A percentile compares a stretch with the other conserved stretches of the same genome.
phyloP scores from a whole-genome alignment of 1,140 invertebrate species.

The Lycorma delicatula region DNA sequence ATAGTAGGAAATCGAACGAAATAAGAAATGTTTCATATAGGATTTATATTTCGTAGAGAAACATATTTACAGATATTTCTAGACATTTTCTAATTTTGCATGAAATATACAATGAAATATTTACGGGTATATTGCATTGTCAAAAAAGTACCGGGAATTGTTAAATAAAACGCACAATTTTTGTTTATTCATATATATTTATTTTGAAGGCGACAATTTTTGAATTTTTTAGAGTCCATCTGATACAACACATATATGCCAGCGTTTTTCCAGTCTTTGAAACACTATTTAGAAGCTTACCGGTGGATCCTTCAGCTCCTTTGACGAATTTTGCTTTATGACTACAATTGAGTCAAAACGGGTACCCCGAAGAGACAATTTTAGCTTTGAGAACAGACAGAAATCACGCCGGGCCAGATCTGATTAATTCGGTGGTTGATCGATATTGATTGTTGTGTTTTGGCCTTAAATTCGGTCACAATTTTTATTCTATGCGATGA shows the following conservation, averaged over 20 bases:
- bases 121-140: too few species aligned
- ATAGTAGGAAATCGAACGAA: too few species aligned
- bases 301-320: not conserved
- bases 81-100: too few species aligned
- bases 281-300: not conserved
- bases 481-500: conserved; percentile 23
- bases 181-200: too few species aligned
- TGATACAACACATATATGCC: not conserved
- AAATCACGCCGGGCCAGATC: conserved; percentile 29
- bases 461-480: conserved; percentile 22
- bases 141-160: too few species aligned
- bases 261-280: not conserved
- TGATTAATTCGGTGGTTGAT: conserved; percentile 30
- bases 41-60: too few species aligned
- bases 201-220: too few species aligned
- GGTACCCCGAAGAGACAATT: conserved; percentile 23
- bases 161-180: too few species aligned
- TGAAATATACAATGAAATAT: too few species aligned
- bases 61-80: too few species aligned
- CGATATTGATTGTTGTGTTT: conserved; percentile 23
- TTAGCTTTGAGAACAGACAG: conserved; percentile 27
- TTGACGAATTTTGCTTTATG: not conserved
- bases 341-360: conserved; percentile 19
- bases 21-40: too few species aligned
- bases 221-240: too few species aligned